Evolutionary conservation across 2,797 vertebrate species (phyloP).

Genomic region (Allobates femoralis): DNA sequence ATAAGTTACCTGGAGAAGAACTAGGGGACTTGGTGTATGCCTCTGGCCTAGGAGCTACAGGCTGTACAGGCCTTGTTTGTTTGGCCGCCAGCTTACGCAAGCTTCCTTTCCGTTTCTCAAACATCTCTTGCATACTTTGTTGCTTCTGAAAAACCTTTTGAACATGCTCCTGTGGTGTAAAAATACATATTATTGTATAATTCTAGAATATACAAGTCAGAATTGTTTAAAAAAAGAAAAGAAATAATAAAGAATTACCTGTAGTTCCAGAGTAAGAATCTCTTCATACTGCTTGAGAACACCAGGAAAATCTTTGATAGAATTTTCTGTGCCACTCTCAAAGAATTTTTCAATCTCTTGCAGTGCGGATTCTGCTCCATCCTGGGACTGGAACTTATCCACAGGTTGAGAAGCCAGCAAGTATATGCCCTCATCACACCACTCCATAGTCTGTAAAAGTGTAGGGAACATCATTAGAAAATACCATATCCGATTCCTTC

Average conservation of each 20-base stretch:
- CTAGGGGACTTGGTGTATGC: constrained; percentile 89
- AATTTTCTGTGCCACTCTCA: constrained; percentile 82
- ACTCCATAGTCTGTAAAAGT: constrained; percentile 84
- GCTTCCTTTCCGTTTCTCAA: constrained; percentile 91
- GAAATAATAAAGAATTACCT: constrained; percentile 73
- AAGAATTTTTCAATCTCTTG: constrained; percentile 93
- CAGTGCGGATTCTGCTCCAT: constrained; percentile 93
- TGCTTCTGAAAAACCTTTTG: constrained; percentile 94
- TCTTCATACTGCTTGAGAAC: constrained; percentile 85
- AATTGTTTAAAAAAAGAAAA: neutral
- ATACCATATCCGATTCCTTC: no score
- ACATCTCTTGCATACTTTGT: constrained; percentile 93
- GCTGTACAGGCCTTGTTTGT: constrained; percentile 94
- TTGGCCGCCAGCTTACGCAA: constrained; percentile 96
- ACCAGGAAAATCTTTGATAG: constrained; percentile 81
- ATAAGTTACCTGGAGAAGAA: constrained; percentile 81
- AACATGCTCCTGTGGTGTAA: constrained; percentile 83
- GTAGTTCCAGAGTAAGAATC: constrained; percentile 87
- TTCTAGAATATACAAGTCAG: neutral
- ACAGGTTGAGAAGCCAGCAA: constrained; percentile 94
- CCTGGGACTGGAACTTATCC: constrained; percentile 97
- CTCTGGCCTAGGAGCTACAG: constrained; percentile 94
- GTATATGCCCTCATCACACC: constrained; percentile 96
- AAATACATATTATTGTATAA: neutral
- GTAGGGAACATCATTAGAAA: neutral